Evolutionary conservation across 2,888 invertebrate genomes (phyloP), one percentile per base, ranked within the genome.

Genomic region (Mesochorus sp.): DNA sequence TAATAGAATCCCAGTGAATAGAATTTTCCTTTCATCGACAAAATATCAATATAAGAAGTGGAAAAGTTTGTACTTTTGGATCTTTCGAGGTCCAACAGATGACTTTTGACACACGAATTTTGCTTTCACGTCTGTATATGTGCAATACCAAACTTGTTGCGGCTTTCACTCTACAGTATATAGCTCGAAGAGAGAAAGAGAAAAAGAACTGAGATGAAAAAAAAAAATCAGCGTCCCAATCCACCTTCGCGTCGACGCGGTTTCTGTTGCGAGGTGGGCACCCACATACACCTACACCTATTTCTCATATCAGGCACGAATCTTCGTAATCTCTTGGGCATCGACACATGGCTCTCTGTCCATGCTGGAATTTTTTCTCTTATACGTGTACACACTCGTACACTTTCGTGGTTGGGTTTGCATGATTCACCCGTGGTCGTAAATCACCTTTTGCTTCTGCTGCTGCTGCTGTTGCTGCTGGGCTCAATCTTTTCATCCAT

Each of bases 311-410:
- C 88, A 84, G 80, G 81, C 80, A 84, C 83, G 80, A 85, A 88
- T 89, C 89, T 87, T 82, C 81, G 84, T 88, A 88, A 89, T 89
- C 89, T 87, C 80, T 84, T 82, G 82, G n/a, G 83, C 88, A 89
- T 88, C 89, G 88, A 87, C 88, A 86, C 86, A 82, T 81, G 83
- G 84, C 84, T 86, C n/a, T n/a, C 21, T 49, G 80, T 81, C 79
- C 81, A 78, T 81, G 81, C 75, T 80, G 75, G 75, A 79, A 78
- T 31, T 80, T 80, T 24, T 10, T 24, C n/a, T n/a, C 10, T 17
- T 26, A n/a, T 51, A n/a, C 39, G 12, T 37, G 26, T 26, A 53
- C n/a, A 68, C 44, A 81, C 55, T 31, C 72, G 37, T 47, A 34
- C 47, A 21, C 31, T 62, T 47, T 34, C 62, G 51, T 68, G 55